phyloP scores from a whole-genome alignment of 2,797 vertebrate genomes.

The Eidolon dupreanum region DNA sequence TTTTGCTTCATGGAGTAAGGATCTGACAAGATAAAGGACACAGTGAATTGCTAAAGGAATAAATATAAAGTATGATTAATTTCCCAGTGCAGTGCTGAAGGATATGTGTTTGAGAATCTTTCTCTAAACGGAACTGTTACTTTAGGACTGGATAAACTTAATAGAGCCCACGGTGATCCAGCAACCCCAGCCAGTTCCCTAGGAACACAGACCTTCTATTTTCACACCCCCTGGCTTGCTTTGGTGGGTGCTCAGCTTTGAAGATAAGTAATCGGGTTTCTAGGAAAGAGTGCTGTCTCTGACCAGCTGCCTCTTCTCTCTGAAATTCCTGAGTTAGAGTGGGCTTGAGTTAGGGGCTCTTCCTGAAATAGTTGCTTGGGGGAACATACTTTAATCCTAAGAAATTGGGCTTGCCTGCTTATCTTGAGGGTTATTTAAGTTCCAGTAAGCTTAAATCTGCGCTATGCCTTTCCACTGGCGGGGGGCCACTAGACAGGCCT shows the following conservation, averaged over 20 bases:
- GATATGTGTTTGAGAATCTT: conserved; percentile 17
- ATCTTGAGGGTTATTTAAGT: conserved; percentile 36
- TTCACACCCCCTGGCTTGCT: conserved; percentile 2
- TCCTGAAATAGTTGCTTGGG: background rate
- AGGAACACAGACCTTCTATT: conserved; percentile 46
- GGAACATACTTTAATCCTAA: conserved; percentile 24
- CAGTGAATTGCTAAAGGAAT: conserved; percentile 23
- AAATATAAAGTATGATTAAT: background rate
- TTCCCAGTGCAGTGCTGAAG: background rate
- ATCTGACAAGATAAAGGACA: background rate
- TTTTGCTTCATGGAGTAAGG: background rate
- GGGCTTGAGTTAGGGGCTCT: background rate
- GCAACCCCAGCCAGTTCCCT: background rate
- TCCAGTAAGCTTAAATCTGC: background rate
- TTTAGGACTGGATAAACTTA: conserved; percentile 42
- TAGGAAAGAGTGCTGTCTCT: background rate
- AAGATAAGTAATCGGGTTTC: conserved; percentile 40
- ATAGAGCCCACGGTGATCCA: background rate
- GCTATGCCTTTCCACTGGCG: background rate
- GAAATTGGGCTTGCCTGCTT: conserved; percentile 29
- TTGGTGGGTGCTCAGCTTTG: background rate
- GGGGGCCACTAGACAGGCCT: background rate
- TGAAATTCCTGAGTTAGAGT: background rate
- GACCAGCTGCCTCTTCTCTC: background rate
- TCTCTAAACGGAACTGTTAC: conserved; percentile 31